A percentile compares a stretch with the other conserved stretches of the same genome.
These are phyloP conservation scores for Neelides folsomi DNA, from an alignment of 2,888 invertebrate species.

Conservation along the genomic window DNA sequence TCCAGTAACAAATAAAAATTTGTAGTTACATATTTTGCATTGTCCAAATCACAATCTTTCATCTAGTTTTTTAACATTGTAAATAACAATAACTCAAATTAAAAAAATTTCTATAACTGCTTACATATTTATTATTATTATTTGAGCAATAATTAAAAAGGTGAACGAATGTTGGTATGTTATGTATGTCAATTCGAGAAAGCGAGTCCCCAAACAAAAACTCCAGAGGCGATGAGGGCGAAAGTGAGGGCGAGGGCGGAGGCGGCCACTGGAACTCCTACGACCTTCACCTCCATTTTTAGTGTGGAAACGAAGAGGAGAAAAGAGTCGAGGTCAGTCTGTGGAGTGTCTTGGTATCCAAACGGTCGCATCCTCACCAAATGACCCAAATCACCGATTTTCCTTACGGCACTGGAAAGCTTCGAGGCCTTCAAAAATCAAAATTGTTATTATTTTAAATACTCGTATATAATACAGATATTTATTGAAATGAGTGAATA, in stretches of 20 bases:
- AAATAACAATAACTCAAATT: too few species aligned
- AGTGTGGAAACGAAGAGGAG: constrained; percentile 62
- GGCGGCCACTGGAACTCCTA: constrained; percentile 57
- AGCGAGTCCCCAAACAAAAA: constrained; percentile 56
- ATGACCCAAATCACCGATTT: constrained; percentile 61
- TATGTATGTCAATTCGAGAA: too few species aligned
- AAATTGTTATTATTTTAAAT: background rate
- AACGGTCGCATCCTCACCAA: constrained; percentile 64
- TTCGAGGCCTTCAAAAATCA: constrained; percentile 53
- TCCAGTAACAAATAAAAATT: too few species aligned
- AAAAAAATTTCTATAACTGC: too few species aligned
- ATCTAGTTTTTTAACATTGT: too few species aligned
- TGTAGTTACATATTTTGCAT: too few species aligned
- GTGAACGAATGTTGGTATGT: too few species aligned
- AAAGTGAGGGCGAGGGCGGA: constrained; percentile 53
- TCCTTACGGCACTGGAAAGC: constrained; percentile 56
- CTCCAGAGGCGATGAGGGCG: constrained; percentile 46
- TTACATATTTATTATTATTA: too few species aligned
- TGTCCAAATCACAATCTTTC: too few species aligned
- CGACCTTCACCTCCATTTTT: constrained; percentile 58
- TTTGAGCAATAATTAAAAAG: too few species aligned
- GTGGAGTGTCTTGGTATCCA: constrained; percentile 62
- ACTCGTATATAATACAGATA: too few species aligned
- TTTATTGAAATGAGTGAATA: too few species aligned
- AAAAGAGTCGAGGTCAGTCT: constrained; percentile 60